Evolutionary conservation across 2,888 invertebrate species (phyloP).

Genomic region (Nomada fabriciana): DNA sequence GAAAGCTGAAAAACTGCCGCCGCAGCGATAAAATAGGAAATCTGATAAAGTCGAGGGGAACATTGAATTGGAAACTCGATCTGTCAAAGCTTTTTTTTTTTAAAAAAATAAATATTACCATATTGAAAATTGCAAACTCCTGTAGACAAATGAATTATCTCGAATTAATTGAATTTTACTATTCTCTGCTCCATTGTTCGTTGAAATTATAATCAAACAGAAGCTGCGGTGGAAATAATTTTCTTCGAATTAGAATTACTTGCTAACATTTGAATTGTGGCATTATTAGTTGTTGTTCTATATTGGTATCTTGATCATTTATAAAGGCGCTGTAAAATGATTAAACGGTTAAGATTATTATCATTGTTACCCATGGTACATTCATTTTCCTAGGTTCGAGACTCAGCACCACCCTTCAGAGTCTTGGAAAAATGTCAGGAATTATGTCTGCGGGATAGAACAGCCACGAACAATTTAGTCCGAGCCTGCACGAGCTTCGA

Average conservation of each 20-base stretch:
- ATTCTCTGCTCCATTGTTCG: too few species aligned
- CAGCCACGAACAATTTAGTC: conserved; percentile 91
- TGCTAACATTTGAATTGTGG: too few species aligned
- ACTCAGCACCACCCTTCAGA: conserved; percentile 93
- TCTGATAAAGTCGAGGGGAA: neutral
- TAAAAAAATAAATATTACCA: neutral
- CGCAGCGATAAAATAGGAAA: neutral
- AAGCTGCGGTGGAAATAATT: too few species aligned
- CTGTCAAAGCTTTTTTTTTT: neutral
- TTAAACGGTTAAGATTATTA: too few species aligned
- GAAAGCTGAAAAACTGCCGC: neutral
- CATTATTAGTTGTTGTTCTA: too few species aligned
- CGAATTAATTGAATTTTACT: too few species aligned
- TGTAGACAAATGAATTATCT: too few species aligned
- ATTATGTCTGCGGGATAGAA: conserved; percentile 92
- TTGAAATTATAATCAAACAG: too few species aligned
- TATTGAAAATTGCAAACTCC: too few species aligned
- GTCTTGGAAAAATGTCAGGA: conserved; percentile 96
- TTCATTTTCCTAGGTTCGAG: conserved; percentile 87
- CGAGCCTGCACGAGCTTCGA: conserved; percentile 95
- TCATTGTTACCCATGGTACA: neutral
- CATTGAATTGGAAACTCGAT: neutral
- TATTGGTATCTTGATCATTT: too few species aligned
- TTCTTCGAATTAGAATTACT: too few species aligned
- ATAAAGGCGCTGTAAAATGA: too few species aligned